These are phyloP conservation scores for Labia minor DNA, from an alignment of 2,888 invertebrate genomes.

Conservation along the genomic window DNA sequence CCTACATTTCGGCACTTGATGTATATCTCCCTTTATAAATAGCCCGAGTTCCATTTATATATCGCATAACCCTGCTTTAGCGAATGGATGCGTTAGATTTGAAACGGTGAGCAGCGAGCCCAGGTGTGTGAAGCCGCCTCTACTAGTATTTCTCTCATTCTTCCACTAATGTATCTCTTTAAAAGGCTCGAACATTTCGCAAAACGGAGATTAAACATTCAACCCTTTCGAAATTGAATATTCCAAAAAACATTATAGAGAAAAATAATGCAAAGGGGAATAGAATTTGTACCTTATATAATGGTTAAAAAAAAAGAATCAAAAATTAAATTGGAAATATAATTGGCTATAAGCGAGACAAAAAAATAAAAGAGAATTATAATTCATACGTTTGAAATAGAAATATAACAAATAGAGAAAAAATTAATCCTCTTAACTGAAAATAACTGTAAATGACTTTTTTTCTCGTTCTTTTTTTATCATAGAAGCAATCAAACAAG, in stretches of 20 bases:
- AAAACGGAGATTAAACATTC: constrained; percentile 3
- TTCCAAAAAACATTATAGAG: neutral
- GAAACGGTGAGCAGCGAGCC: neutral
- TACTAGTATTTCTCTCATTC: neutral
- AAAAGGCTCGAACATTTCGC: neutral
- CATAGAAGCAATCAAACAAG: too few species aligned
- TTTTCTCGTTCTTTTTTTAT: too few species aligned
- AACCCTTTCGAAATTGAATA: neutral
- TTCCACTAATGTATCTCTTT: neutral
- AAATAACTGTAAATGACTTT: too few species aligned
- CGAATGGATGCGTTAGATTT: neutral
- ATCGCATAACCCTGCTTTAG: neutral
- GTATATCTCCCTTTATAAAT: constrained; percentile 5
- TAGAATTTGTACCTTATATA: neutral
- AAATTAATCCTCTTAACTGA: neutral
- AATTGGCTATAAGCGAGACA: neutral
- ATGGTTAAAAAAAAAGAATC: neutral
- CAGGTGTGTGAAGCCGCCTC: neutral
- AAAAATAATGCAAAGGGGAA: neutral
- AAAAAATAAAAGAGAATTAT: neutral
- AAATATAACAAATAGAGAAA: neutral
- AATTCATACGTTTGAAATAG: neutral
- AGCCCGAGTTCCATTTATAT: neutral
- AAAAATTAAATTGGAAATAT: neutral
- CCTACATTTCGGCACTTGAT: neutral